These are phyloP conservation scores for Tetranychus urticae DNA, from an alignment of 1,140 invertebrate species.

Conservation along the genomic window DNA sequence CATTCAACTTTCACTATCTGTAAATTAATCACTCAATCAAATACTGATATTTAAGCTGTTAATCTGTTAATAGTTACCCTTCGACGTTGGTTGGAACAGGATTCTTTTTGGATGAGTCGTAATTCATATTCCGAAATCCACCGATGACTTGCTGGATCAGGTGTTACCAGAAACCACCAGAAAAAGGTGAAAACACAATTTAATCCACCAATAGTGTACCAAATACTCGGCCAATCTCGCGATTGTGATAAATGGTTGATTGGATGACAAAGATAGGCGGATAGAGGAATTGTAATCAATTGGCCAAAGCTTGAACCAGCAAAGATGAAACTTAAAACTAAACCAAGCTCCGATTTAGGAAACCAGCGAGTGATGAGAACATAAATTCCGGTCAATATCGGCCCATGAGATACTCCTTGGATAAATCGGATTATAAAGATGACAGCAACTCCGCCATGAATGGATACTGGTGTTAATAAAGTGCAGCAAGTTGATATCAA, in stretches of 20 bases:
- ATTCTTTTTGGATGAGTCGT: background rate
- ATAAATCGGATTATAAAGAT: background rate
- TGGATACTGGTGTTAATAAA: background rate
- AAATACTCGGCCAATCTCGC: background rate
- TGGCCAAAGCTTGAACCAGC: background rate
- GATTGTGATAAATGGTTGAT: background rate
- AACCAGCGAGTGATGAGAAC: background rate
- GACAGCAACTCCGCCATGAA: background rate
- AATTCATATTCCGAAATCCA: background rate
- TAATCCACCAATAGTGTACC: background rate
- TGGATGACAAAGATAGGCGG: background rate
- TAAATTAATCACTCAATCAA: background rate
- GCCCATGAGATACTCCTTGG: background rate
- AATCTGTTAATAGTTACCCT: background rate
- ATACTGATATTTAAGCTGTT: background rate
- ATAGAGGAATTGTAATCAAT: background rate
- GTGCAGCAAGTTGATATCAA: background rate
- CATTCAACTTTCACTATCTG: background rate
- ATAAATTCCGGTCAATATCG: background rate
- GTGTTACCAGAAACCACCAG: background rate
- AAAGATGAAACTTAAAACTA: background rate
- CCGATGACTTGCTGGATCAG: background rate
- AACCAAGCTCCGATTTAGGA: background rate
- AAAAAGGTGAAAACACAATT: background rate
- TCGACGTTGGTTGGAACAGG: background rate